Percentiles rank a stretch among this genome's conserved stretches.
Evolutionary conservation across 2,797 vertebrate genomes (phyloP).

Genomic region (Falco concolor): DNA sequence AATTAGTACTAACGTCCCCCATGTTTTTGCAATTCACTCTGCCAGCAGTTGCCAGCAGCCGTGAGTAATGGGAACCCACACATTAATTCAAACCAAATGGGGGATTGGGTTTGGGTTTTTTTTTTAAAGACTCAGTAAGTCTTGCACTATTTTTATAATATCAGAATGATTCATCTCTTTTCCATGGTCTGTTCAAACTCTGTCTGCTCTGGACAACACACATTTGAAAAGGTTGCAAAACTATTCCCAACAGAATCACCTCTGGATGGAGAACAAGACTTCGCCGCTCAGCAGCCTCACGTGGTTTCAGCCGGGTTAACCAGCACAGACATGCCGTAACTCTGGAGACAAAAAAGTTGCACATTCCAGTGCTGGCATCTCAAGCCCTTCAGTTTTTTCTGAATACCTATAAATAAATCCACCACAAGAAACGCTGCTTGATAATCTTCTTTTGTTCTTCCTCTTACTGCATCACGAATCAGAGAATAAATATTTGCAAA

Average conservation of each 20-base stretch:
- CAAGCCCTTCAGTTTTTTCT: not conserved
- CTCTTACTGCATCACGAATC: not conserved
- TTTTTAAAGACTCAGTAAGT: not conserved
- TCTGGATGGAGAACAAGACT: not conserved
- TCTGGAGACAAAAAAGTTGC: not conserved
- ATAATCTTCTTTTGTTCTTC: not conserved
- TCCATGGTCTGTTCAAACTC: not conserved
- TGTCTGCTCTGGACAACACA: not conserved
- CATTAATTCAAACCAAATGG: not conserved
- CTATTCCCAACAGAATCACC: not conserved
- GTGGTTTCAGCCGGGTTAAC: not conserved
- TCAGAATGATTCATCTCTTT: not conserved
- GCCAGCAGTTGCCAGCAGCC: not conserved
- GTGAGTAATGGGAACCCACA: not conserved
- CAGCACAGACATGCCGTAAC: not conserved
- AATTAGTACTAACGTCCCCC: not conserved
- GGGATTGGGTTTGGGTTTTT: not conserved
- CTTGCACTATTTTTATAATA: not conserved
- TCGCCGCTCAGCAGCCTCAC: not conserved
- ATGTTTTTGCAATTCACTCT: not conserved
- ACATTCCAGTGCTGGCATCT: not conserved
- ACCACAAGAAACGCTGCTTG: not conserved
- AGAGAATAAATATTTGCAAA: not conserved
- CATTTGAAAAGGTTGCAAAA: not conserved
- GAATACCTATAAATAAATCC: accelerated